Conservation (phyloP, 1,140 invertebrate genomes). For the Drosophila ficusphila region DNA sequence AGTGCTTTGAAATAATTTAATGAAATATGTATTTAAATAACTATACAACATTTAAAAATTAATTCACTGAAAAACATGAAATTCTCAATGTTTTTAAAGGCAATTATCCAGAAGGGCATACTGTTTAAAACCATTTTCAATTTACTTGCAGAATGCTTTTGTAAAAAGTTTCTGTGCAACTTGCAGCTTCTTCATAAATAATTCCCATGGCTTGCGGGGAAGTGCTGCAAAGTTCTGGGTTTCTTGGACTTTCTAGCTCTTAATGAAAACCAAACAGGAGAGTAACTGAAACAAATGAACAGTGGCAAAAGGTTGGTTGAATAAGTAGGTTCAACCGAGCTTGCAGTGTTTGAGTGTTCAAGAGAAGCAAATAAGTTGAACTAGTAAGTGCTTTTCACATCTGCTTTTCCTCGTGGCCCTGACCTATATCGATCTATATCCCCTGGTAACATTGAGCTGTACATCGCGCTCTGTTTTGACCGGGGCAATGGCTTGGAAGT, state of each 20-base stretch:
- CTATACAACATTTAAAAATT: too few relatives aligned
- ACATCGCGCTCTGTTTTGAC: neutral
- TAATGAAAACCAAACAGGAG: neutral
- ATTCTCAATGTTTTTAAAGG: too few relatives aligned
- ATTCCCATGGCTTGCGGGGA: neutral
- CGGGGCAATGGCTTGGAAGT: slow-evolving; percentile 57
- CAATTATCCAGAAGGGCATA: too few relatives aligned
- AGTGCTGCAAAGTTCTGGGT: too few relatives aligned
- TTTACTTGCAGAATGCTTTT: neutral
- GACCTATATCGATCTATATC: neutral
- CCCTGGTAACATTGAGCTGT: neutral
- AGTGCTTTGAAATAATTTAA: too few relatives aligned
- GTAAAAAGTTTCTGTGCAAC: neutral
- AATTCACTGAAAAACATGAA: too few relatives aligned
- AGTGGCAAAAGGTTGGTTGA: neutral
- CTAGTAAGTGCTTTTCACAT: neutral
- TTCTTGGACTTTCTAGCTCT: neutral
- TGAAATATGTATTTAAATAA: too few relatives aligned
- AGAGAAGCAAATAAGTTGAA: neutral
- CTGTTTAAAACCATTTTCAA: neutral
- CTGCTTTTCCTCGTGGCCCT: neutral
- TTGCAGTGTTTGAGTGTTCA: neutral
- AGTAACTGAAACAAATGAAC: neutral
- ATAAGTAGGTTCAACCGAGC: neutral
- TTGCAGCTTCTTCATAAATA: slow-evolving; percentile 1